A percentile compares a stretch with the other conserved stretches of the same genome.
Evolutionary conservation across 2,113 vertebrate genomes (phyloP).

Genomic region (Haemorhous mexicanus): DNA sequence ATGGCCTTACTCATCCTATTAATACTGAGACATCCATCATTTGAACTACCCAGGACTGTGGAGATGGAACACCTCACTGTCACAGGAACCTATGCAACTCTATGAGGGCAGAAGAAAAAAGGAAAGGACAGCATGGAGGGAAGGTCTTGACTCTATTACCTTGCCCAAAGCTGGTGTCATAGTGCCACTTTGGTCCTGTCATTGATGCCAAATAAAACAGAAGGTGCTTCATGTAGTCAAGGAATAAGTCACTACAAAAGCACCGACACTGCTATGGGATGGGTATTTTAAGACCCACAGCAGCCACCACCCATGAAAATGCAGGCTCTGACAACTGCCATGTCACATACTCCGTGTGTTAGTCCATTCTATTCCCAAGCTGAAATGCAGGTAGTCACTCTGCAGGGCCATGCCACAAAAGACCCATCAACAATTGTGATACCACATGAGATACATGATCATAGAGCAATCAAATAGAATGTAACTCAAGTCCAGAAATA

Average conservation of each 20-base stretch:
- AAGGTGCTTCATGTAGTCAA: neutral
- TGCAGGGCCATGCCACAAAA: neutral
- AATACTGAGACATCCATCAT: neutral
- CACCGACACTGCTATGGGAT: neutral
- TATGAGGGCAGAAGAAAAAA: neutral
- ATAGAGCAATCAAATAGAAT: neutral
- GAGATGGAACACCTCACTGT: neutral
- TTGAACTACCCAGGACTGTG: neutral
- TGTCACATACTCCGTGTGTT: accelerated
- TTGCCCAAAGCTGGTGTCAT: neutral
- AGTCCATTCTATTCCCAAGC: neutral
- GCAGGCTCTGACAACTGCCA: neutral
- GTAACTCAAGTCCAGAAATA: neutral
- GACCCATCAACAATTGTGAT: neutral
- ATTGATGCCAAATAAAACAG: neutral
- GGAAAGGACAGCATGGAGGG: neutral
- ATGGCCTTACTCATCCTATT: neutral
- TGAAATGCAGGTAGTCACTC: neutral
- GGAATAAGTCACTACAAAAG: neutral
- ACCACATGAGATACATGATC: neutral
- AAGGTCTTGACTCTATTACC: neutral
- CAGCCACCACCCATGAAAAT: neutral
- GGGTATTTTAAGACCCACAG: neutral
- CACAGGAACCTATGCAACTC: neutral
- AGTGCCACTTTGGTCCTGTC: neutral